Percentiles rank a stretch among this genome's conserved stretches.
These are phyloP conservation scores for Himantopus leucocephalus DNA, from an alignment of 2,113 vertebrate genomes.

Conservation along the genomic window DNA sequence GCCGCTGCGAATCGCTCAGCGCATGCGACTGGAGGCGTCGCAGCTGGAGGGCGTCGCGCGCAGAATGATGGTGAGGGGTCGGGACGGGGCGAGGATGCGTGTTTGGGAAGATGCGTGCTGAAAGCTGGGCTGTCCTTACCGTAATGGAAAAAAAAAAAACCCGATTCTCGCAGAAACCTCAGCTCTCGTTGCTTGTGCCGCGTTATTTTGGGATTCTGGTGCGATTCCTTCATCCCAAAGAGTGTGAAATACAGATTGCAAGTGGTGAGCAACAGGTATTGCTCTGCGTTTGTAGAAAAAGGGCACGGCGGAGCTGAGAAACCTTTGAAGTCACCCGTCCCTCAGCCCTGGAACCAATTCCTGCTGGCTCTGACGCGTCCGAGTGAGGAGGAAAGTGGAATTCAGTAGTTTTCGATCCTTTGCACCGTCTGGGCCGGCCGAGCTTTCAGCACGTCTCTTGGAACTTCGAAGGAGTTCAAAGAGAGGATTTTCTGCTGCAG, in stretches of 20 bases:
- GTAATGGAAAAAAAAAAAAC: not conserved
- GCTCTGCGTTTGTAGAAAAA: rapidly evolving
- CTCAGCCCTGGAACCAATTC: not conserved
- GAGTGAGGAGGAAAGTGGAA: not conserved
- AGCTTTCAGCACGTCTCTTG: not conserved
- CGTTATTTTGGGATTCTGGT: rapidly evolving
- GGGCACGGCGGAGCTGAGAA: not conserved
- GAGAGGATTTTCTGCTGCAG: not conserved
- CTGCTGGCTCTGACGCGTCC: not conserved
- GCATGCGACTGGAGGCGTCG: slow-evolving; percentile 94
- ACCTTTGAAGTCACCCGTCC: not conserved
- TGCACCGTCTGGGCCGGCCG: rapidly evolving
- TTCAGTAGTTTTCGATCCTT: not conserved
- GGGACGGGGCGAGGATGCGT: rapidly evolving
- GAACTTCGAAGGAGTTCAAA: not conserved
- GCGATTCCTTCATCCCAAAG: rapidly evolving
- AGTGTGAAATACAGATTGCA: rapidly evolving
- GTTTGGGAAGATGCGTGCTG: rapidly evolving
- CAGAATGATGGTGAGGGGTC: slow-evolving; percentile 85
- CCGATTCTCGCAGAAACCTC: rapidly evolving
- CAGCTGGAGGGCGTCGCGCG: slow-evolving; percentile 94
- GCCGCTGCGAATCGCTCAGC: slow-evolving; percentile 92
- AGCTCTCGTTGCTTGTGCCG: rapidly evolving
- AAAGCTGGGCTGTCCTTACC: rapidly evolving
- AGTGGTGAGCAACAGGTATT: rapidly evolving